These are phyloP conservation scores for Butastur rufipennis DNA, from an alignment of 2,113 vertebrate species.

Conservation along the genomic window DNA sequence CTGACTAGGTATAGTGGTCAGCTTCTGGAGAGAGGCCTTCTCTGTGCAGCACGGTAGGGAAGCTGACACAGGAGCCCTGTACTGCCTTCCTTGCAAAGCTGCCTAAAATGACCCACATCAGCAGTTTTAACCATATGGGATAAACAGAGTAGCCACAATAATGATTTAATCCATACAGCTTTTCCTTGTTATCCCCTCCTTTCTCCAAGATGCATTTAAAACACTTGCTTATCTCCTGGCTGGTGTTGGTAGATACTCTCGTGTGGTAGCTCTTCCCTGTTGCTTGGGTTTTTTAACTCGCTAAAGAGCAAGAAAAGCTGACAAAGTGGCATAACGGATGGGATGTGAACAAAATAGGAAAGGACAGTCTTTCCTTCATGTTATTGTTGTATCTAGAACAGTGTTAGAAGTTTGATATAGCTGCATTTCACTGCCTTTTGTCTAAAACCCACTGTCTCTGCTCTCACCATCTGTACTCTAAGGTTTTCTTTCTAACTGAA, in stretches of 20 bases:
- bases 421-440: not conserved
- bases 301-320: not conserved
- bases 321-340: rapidly evolving
- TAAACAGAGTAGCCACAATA: not conserved
- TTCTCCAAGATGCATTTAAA: not conserved
- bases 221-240: not conserved
- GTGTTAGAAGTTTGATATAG: not conserved
- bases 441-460: not conserved
- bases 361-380: not conserved
- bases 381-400: not conserved
- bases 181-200: not conserved
- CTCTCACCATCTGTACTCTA: not conserved
- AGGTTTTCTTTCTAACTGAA: not conserved
- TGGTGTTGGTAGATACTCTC: not conserved
- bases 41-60: not conserved
- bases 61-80: not conserved
- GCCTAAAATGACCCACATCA: not conserved
- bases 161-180: not conserved
- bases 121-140: not conserved
- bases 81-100: not conserved
- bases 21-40: not conserved
- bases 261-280: not conserved
- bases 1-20: no score
- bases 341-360: not conserved
- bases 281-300: not conserved